phyloP scores from a whole-genome alignment of 1,140 invertebrate species.

The Stegodyphus dumicola region DNA sequence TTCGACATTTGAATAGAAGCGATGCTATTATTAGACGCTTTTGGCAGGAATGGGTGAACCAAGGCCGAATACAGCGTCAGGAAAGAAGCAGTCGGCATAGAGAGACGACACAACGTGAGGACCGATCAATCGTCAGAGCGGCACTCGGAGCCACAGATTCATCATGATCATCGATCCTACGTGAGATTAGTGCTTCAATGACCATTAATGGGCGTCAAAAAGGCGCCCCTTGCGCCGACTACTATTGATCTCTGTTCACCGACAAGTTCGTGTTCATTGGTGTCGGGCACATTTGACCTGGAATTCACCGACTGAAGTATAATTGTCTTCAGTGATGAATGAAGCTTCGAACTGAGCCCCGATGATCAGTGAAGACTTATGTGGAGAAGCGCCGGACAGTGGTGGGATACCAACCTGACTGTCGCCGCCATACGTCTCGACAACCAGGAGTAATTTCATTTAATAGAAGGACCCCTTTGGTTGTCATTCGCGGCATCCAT shows the following conservation, averaged over 20 bases:
- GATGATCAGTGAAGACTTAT: constrained; percentile 11
- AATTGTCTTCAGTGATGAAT: constrained; percentile 13
- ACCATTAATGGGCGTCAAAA: constrained; percentile 15
- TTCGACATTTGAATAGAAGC: constrained; percentile 13
- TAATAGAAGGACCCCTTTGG: constrained; percentile 24
- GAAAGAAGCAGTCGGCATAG: constrained; percentile 3
- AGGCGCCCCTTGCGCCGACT: constrained; percentile 2
- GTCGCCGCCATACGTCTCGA: background rate
- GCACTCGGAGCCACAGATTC: background rate
- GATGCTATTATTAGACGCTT: constrained; percentile 18
- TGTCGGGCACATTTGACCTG: background rate
- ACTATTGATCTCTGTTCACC: background rate
- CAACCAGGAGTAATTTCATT: constrained; percentile 18
- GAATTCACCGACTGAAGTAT: background rate
- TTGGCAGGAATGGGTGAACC: constrained; percentile 31
- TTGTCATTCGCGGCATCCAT: background rate
- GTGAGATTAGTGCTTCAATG: background rate
- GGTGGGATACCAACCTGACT: constrained; percentile 2
- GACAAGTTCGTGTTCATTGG: background rate
- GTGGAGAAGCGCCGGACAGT: background rate
- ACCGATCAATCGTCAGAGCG: background rate
- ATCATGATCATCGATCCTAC: constrained; percentile 1
- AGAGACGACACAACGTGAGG: background rate
- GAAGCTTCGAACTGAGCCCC: background rate
- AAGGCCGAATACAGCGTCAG: background rate